Base-by-base conservation (phyloP, 2,797 vertebrate species). In the Aplochiton taeniatus region DNA sequence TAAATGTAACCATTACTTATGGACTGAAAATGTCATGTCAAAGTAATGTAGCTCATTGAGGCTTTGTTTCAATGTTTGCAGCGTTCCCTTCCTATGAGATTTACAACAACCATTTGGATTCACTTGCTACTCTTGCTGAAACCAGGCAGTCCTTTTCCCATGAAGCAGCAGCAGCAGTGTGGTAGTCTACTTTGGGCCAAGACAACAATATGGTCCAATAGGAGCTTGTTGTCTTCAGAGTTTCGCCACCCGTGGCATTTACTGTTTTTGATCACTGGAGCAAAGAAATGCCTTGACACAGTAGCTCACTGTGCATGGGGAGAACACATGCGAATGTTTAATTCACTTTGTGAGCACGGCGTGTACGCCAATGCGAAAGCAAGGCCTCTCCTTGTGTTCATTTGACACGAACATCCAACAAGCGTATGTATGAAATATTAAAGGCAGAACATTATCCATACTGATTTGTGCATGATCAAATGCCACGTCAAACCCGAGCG, bases 351-450 rank as follows among this genome's bases (percentile, higher is more conserved):
- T 82, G 76, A 74, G 73, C 31, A 31, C 31, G 76, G 81, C 65
- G 79, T 54, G 65, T 51, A 82, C 76, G 78, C 78, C 79, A 83
- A n/a, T 82, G 85, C 2, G 31, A 88, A 86, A 88, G 79, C 63
- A 58, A 76, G 72, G 72, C 71, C 78, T 78, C 63, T 68, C 64
- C 83, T 87, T 80, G 81, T 77, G 87, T 80, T 65, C 81, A 82
- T 73, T 69, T 79, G 80, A 85, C 84, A 78, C 78, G 69, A 72
- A 65, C 81, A 76, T 80, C 79, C 85, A 80, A 84, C 83, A 65
- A 85, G 85, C 83, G 84, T 87, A 87, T 81, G 81, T 70, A 88
- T 86, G 61, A 88, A 91, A 91, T 89, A 90, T 92, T 91, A 81
- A 92, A 77, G 73, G 76, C 65, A 55, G 75, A 85, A 80, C 83